Evolutionary conservation across 2,797 vertebrate genomes (phyloP), one percentile per base, ranked within the genome.

Genomic region (Rhadinocentrus ornatus): DNA sequence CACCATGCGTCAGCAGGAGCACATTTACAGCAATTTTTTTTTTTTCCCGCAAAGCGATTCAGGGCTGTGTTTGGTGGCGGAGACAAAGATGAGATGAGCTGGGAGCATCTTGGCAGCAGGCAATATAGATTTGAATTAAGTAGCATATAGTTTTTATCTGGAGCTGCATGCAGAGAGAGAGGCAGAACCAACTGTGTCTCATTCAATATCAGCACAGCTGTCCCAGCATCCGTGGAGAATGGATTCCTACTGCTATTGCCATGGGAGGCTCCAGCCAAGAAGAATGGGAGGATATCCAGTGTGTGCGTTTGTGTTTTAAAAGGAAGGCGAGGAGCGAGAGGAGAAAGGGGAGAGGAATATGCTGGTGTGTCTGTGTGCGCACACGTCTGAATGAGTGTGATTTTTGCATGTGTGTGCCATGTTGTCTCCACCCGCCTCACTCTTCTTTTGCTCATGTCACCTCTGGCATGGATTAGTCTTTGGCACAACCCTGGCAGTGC

Each of bases 221-320:
- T 93, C 93, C 90, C 90, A 92, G 92, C 87, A 89, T 93, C 93
- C 91, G 87, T 94, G 93, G 93, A 94, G 93, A 95, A 95, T 94
- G 92, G 92, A 94, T 94, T 95, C 92, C 89, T 93, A 68, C 85
- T 84, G 91, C 91, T 90, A 88, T 89, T 92, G 93, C 92, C 93
- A 93, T 89, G 92, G 91, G 90, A 93, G 89, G 89, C 91, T 93
- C 89, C 89, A 85, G 93, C 92, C 93, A 93, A 93, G 90, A 93
- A 93, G 94, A 94, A 94, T 92, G 90, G 92, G 92, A 94, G 93
- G 93, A 95, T 91, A 94, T 94, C 94, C 94, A 94, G 92, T 88
- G 89, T 92, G 90, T 89, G 90, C 8, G 85, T 76, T 75, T 61
- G 86, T 81, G 81, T 86, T 88, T 82, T 77, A 83, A 84, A 80